Base-by-base conservation (phyloP, 2,797 vertebrate genomes). In the Coreius guichenoti region DNA sequence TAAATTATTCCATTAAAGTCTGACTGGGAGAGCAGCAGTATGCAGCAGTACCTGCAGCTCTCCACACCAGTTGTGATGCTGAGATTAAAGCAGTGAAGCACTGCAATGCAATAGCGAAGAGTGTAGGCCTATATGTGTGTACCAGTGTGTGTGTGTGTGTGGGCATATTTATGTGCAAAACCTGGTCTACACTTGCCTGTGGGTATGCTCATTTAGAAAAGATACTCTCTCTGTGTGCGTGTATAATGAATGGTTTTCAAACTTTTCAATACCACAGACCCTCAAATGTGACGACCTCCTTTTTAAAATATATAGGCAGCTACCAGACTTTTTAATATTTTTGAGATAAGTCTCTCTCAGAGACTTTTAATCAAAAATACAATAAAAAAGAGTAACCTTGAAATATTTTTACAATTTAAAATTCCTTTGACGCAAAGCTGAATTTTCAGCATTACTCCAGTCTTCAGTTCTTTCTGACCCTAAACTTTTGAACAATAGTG, bases 21-120 rank as follows among this genome's bases (percentile, higher is more conserved):
- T 39, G 89, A 78, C 86, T 84, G 88, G 89, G 88, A 75, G 68
- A 87, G 87, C 77, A 16, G 72, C 80, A 17, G 17, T 26, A 65
- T 74, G 58, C 78, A 51, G 79, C 67, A 47, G 74, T 82, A 80
- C 86, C 82, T 90, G 87, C 86, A 76, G 87, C 82, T 88, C 81
- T 26, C 78, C 56, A 81, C 43, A 33, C 16, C n/a, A n/a, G n/a
- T n/a, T n/a, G n/a, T 87, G 90, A 73, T 86, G 83, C 86, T 74
- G 75, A 83, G 54, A 76, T 76, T 67, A 90, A 45, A 56, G 85
- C 43, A 51, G 90, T 89, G 90, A 75, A 63, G 45, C 21, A 26
- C 29, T 31, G 58, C 29, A 51, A 90, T 90, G 88, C 81, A 81
- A 90, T 21, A 16, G 81, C 39, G 11, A 61, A 61, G 16, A 23